Base-by-base conservation (phyloP, 2,797 vertebrate genomes). In the Sebastes umbrosus region DNA sequence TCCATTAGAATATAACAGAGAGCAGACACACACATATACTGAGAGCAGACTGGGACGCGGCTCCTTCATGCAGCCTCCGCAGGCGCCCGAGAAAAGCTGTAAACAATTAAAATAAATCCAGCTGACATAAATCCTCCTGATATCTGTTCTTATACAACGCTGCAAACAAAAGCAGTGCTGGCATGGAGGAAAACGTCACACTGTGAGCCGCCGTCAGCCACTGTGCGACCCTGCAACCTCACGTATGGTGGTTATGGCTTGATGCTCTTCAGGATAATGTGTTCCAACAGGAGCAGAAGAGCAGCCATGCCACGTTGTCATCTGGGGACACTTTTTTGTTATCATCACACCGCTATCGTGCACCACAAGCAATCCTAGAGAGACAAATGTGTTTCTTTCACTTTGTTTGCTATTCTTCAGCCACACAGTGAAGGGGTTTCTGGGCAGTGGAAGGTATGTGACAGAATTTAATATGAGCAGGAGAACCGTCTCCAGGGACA, bases 331-430 rank as follows among this genome's bases (percentile, higher is more conserved):
- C 5, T 2, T 75, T 68, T 68, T 43, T 31, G 16, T 50, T 50
- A 34, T 25, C 25, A 34, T 76, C 34, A 34, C 2, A 1, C 31
- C 32, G 50, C n/a, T 14, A 54, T n/a, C 31, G 7, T 57, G 16
- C 31, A 25, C 34, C 31, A 46, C 25, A 27, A 77, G 77, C 60
- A 22, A 34, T 20, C 25, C 36, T 4, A 59, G 20, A 64, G 65
- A 77, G 29, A 29, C 18, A 66, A 36, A 74, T 73, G 11, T n/a
- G 59, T 58, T 70, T 77, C n/a, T 57, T 80, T 50, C 39, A 32
- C 18, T 65, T 22, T 34, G 34, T 83, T 80, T 85, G 73, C 6
- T 46, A 20, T 75, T 75, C 43, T 52, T 69, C 27, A 29, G 3
- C 46, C 59, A 50, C 24, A 34, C 2, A 11, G 20, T 36, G 20